phyloP scores from a whole-genome alignment of 2,797 vertebrate genomes.

The Setipinna tenuifilis region DNA sequence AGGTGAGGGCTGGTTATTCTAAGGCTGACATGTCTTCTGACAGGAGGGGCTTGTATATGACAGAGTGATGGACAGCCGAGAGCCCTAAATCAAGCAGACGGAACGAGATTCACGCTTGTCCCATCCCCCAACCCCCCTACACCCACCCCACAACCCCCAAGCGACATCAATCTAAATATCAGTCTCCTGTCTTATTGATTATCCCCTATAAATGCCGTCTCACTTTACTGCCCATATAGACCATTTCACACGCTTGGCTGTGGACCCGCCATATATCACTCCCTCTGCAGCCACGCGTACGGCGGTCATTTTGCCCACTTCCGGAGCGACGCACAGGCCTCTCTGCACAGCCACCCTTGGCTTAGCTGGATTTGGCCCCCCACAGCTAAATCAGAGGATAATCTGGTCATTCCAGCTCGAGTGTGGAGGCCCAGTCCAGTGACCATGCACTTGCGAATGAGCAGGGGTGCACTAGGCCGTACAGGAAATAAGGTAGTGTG shows the following conservation, averaged over 20 bases:
- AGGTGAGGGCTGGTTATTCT: slow-evolving; percentile 27
- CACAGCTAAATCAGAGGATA: background rate
- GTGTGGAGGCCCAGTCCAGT: background rate
- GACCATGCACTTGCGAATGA: background rate
- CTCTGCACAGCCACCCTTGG: background rate
- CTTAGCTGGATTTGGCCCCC: background rate
- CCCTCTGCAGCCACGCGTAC: background rate
- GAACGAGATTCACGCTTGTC: slow-evolving; percentile 1
- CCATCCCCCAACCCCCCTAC: background rate
- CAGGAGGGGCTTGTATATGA: slow-evolving; percentile 37
- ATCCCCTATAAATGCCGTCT: background rate
- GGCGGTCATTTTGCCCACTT: background rate
- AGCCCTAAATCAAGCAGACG: slow-evolving; percentile 42
- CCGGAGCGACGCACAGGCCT: background rate
- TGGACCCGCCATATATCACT: background rate
- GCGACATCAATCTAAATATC: slow-evolving; percentile 18
- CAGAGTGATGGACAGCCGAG: slow-evolving; percentile 48
- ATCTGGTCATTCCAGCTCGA: background rate
- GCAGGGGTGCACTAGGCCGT: too few relatives aligned
- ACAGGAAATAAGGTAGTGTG: background rate
- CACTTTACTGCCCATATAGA: background rate
- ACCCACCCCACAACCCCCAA: background rate
- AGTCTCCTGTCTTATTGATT: slow-evolving; percentile 20
- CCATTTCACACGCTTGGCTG: background rate
- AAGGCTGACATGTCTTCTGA: slow-evolving; percentile 29